phyloP scores from a whole-genome alignment of 1,140 invertebrate genomes.

The Aphelinus atriplicis region DNA sequence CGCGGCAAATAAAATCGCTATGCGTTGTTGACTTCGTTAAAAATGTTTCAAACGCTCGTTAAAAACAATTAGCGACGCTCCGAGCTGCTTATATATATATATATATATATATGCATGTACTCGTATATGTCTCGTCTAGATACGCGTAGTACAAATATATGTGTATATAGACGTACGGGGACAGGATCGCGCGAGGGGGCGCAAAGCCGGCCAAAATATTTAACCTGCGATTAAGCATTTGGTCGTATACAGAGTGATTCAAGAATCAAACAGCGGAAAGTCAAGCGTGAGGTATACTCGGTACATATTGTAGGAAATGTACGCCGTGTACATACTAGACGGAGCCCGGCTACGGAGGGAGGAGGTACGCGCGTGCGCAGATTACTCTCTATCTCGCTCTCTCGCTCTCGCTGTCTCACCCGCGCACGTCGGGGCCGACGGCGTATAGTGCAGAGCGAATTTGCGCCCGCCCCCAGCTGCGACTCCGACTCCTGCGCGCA shows the following conservation, averaged over 20 bases:
- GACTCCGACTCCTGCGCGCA: no score
- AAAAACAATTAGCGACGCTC: no score
- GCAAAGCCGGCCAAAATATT: constrained; percentile 60
- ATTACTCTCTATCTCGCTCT: background rate
- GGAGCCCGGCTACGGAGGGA: background rate
- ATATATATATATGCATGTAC: background rate
- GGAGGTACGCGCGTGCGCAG: background rate
- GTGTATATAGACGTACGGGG: no score
- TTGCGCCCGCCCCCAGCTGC: no score
- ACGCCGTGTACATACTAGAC: constrained; percentile 26
- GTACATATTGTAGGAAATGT: constrained; percentile 63
- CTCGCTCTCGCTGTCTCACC: background rate
- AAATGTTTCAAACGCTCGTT: no score
- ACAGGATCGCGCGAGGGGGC: no score
- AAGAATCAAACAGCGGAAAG: constrained; percentile 66
- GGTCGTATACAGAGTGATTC: constrained; percentile 63
- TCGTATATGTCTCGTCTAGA: no score
- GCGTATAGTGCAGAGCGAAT: no score
- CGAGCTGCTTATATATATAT: background rate
- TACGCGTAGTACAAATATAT: no score
- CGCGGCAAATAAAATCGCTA: no score
- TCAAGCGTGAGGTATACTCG: constrained; percentile 63
- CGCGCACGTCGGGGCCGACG: background rate
- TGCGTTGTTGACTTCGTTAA: no score
- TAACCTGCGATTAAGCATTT: constrained; percentile 63